Base-by-base conservation (phyloP, 2,113 vertebrate genomes). In the Ctenodactylus gundi region DNA sequence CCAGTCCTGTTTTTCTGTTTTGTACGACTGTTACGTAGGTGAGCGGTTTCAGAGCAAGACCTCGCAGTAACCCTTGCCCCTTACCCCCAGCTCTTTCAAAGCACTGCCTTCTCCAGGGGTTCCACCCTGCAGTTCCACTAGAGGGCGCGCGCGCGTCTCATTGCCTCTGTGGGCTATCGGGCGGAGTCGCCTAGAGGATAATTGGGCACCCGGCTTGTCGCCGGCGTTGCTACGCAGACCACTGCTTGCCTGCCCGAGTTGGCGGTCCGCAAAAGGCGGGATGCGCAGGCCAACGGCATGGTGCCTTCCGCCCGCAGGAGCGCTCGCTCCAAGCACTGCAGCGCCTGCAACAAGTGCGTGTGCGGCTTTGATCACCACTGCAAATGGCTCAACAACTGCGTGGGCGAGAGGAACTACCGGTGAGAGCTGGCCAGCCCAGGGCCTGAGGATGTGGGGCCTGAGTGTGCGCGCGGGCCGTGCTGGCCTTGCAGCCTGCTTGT, bases 321-420 rank as follows among this genome's bases (percentile, higher is more conserved):
- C 13, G 98, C 99, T 6, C 99, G 99, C 94, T 99, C 99, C 3
- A 99, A 99, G 94, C 99, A 99, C 97, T 99, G 99, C 98, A 99
- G 99, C 64, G 98, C 99, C 73, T 99, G 99, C 98, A 99, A 99
- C 97, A 99, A 99, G 76, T 99, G 99, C 68, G 99, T 99, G 1
- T 99, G 99, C 57, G 98, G 99, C 96, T 99, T 99, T 75, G 99
- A 99, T 96, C 99, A 99, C 97, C 99, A 99, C 97, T 99, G 99
- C 97, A 99, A 99, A 87, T 99, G 99, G 99, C 99, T 99, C 86
- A 99, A 99, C 98, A 99, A 99, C 98, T 99, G 99, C 62, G 99
- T 99, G 91, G 99, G 99, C 18, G 99, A 99, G 97, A 99, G 99
- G 87, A 99, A 99, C 98, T 99, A 99, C 97, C 98, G 98, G 99